Base-by-base conservation (phyloP, 2,113 vertebrate genomes). In the Lamprologus callipterus region DNA sequence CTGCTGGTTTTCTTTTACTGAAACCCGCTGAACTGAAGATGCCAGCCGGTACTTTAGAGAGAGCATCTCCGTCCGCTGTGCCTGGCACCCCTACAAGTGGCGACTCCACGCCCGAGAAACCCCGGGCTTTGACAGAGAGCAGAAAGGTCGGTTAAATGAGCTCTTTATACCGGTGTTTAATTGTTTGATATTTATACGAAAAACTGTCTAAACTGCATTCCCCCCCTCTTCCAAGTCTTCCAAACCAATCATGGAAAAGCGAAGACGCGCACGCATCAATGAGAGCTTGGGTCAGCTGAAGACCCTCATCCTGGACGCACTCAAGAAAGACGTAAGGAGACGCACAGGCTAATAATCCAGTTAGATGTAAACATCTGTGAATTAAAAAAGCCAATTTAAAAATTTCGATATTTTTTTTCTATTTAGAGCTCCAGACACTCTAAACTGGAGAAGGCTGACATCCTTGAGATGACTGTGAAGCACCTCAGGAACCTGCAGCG, bases 391-490 rank as follows among this genome's bases (percentile, higher is more conserved):
- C 9, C 19, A 17, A 68, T 17, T 14, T 7, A 11, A 19, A 35
- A 40, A 16, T 3, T 2, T 57, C 8, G 2, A 10, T 31, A 40
- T 7, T 85, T 8, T 33, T 31, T 26, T 75, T 83, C 4, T 31
- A 0, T 87, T 54, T 94, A 99, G 98, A 98, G 97, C 92, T 99
- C 98, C 35, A 97, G 98, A 91, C 98, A 99, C 94, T 99, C 98
- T 28, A 99, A 99, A 94, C 95, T 99, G 92, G 98, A 99, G 95
- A 99, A 99, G 94, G 98, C 98, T 0, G 98, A 99, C 88, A 99
- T 99, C 83, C 96, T 99, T 60, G 98, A 99, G 94, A 99, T 99
- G 98, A 99, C 98, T 1, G 98, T 99, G 90, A 99, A 98, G 90
- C 98, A 99, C 96, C 97, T 99, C 68, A 97, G 97, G 93, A 98